Base-by-base conservation (phyloP, 1,140 invertebrate species). In the Prorops nasuta region DNA sequence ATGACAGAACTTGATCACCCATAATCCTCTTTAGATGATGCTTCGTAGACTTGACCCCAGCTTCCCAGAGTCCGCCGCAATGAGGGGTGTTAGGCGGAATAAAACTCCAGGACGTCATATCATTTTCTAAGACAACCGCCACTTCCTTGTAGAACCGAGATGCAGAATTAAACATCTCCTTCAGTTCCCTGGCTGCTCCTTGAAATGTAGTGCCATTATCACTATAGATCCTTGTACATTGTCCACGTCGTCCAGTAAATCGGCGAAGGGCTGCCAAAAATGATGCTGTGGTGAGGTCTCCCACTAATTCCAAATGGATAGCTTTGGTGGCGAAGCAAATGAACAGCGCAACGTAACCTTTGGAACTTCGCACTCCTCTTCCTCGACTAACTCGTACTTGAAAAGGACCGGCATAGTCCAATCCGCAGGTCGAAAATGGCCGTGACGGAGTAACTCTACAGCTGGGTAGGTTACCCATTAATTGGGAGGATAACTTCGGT, bases 391-490 rank as follows among this genome's bases (percentile, higher is more conserved):
- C 28, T 0, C 37, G 36, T 4, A 48, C 3, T 10, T 39, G 36
- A 31, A 47, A 36, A 3, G 50, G 50, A 15, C 42, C 36, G 7
- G 42, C 36, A 42, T 51, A 51, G 22, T 51, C 43, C 8, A 51
- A 24, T 12, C 49, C 49, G 8, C 24, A 32, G 10, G 28, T 20
- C 1, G 20, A 42, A 56, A 72, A 73, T 15, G 64, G 52, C 12
- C 41, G 45, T 12, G 22, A n/a, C 9, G 44, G 46, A 40, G 16
- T 57, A 4, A 67, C 48, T 14, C 59, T 37, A 20, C 49, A 16
- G 9, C 20, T 16, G 2, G 56, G 61, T 1, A 68, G 38, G 17
- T 58, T 14, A 14, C 48, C 62, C 59, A 64, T 66, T 4, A 53
- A 14, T 39, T 54, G 56, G 18, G 55, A 8, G 14, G 21, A 8